Evolutionary conservation across 2,113 vertebrate genomes (phyloP), one percentile per base, ranked within the genome.

Genomic region (Archocentrus centrarchus): DNA sequence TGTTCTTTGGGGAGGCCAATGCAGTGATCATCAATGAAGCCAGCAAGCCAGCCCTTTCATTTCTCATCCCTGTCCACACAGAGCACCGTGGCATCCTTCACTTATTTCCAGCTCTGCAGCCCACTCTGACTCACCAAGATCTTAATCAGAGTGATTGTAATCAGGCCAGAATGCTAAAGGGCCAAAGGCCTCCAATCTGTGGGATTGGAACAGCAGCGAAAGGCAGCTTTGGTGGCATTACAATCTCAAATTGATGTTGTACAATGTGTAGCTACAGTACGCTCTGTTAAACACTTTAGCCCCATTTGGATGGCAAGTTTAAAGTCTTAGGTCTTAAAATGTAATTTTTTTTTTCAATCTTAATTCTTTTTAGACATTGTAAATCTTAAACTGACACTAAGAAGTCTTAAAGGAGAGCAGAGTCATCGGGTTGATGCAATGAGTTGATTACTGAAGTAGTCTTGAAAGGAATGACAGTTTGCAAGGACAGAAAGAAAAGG

Each of bases 131-230:
- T 95, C 95, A 93, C 95, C 94, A 96, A 95, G 94, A 96, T 98
- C 96, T 97, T 98, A 97, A 98, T 95, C 95, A 92, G 83, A 92
- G 89, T 96, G 96, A 97, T 97, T 97, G 94, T 97, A 97, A 97
- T 98, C 97, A 98, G 97, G 97, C 97, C 97, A 97, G 97, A 96
- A 97, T 96, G 96, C 95, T 95, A 96, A 97, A 96, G 96, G 97
- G 97, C 97, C 96, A 97, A 96, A 92, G 95, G 95, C 94, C 94
- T 95, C 96, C 94, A 97, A 97, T 97, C 97, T 93, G 90, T 63
- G 82, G 85, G 93, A 95, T 95, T 96, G 94, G 94, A 95, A 93
- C 80, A 84, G 93, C 93, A 94, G 92, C 70, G 87, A 93, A 96
- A 96, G 93, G 92, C 96, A 96, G 96, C 96, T 96, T 97, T 97